A percentile compares a stretch with the other conserved stretches of the same genome.
Evolutionary conservation across 2,797 vertebrate species (phyloP).

Genomic region (Streptopelia turtur): DNA sequence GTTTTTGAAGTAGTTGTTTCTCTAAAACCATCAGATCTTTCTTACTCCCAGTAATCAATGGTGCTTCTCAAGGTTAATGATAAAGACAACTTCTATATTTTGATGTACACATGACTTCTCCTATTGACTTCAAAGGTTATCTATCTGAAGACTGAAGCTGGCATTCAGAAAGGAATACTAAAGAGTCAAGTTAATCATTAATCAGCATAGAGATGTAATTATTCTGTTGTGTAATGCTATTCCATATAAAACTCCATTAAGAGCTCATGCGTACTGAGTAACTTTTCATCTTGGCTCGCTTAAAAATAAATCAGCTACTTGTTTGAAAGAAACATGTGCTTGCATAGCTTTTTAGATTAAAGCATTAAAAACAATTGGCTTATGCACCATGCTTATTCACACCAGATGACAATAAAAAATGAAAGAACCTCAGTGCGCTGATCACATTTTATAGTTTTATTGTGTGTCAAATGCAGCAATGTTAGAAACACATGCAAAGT

Average conservation of each 20-base stretch:
- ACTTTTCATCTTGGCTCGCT: neutral
- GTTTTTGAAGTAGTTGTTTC: slow-evolving; percentile 48
- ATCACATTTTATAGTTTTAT: neutral
- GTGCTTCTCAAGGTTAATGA: slow-evolving; percentile 68
- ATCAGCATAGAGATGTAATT: neutral
- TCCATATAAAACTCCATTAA: neutral
- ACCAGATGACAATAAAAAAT: neutral
- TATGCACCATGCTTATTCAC: neutral
- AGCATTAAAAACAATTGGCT: neutral
- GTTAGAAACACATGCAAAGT: neutral
- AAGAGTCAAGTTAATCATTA: slow-evolving; percentile 18
- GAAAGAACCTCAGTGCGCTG: neutral
- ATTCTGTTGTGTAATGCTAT: slow-evolving; percentile 11
- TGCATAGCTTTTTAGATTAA: neutral
- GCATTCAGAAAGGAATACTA: slow-evolving; percentile 23
- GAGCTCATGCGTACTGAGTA: neutral
- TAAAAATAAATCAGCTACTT: neutral
- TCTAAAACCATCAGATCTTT: slow-evolving; percentile 41
- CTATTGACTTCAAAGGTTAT: slow-evolving; percentile 39
- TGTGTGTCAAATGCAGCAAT: neutral
- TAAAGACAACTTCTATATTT: slow-evolving; percentile 38
- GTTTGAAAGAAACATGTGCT: neutral
- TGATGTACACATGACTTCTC: slow-evolving; percentile 7
- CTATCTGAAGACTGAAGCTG: slow-evolving; percentile 13
- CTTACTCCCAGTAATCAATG: slow-evolving; percentile 37